A percentile compares a stretch with the other conserved stretches of the same genome.
Evolutionary conservation across 2,113 vertebrate species (phyloP).

Genomic region (Erpornis zantholeuca): DNA sequence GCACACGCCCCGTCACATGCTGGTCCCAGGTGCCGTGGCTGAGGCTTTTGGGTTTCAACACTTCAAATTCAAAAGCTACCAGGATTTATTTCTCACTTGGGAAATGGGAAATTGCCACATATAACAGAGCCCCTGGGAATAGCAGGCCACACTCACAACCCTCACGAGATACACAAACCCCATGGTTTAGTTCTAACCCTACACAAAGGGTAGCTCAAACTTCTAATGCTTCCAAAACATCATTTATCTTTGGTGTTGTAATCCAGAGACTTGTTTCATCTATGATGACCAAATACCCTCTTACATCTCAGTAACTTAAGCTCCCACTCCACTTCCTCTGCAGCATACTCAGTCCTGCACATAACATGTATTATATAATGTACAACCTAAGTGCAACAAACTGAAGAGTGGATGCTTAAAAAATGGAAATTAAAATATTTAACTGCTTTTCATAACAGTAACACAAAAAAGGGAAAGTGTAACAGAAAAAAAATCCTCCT

Average conservation of each 20-base stretch:
- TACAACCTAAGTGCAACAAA: fast-evolving
- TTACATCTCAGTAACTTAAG: background rate
- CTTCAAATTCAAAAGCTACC: background rate
- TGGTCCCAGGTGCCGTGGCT: background rate
- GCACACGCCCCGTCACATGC: fast-evolving
- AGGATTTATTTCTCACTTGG: background rate
- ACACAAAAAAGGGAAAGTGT: background rate
- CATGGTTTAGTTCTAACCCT: background rate
- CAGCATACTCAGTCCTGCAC: background rate
- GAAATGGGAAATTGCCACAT: background rate
- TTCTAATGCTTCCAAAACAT: background rate
- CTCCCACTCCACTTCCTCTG: background rate
- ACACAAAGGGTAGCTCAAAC: background rate
- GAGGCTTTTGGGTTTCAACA: background rate
- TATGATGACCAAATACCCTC: background rate
- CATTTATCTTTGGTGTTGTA: background rate
- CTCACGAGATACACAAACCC: background rate
- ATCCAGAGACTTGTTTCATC: background rate
- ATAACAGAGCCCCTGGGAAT: background rate
- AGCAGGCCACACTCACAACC: background rate
- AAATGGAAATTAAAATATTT: background rate
- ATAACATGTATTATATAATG: fast-evolving
- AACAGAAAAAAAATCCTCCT: background rate
- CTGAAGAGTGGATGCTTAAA: background rate
- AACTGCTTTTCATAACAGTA: background rate